Evolutionary conservation across 2,113 vertebrate species (phyloP).

Genomic region (Cyanoliseus patagonus): DNA sequence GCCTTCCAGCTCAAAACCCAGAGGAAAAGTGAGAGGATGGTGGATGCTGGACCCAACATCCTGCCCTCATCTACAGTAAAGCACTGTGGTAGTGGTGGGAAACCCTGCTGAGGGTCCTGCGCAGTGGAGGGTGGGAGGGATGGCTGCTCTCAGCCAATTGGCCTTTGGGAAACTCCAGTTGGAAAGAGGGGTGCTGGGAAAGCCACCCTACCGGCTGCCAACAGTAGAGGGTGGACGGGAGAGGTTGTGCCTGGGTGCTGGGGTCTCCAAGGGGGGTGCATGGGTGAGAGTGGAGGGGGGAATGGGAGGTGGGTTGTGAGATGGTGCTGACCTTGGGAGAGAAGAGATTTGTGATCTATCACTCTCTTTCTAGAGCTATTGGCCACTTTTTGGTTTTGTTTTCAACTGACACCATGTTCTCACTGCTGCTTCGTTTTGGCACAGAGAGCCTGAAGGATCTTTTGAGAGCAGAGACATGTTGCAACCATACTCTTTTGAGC

Average conservation of each 20-base stretch:
- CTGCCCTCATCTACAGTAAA: not conserved
- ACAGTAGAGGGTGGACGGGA: no score
- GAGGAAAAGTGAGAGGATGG: not conserved
- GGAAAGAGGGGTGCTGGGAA: not conserved
- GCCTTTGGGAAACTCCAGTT: not conserved
- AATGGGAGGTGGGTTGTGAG: not conserved
- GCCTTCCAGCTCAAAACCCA: not conserved
- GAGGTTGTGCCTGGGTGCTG: not conserved
- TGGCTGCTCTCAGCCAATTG: not conserved
- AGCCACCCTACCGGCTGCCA: accelerated
- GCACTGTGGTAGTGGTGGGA: accelerated
- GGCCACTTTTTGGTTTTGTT: no score
- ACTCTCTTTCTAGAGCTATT: not conserved
- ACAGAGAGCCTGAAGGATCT: not conserved
- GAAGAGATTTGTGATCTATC: not conserved
- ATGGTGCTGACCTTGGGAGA: not conserved
- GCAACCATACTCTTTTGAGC: not conserved
- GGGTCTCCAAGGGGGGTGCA: not conserved
- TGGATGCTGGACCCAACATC: not conserved
- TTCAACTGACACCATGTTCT: not conserved
- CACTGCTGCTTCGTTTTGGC: not conserved
- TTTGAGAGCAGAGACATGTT: not conserved
- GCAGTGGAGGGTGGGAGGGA: accelerated
- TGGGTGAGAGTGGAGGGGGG: not conserved
- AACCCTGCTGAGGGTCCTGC: not conserved